Percentiles rank a stretch among this genome's conserved stretches.
Conservation (phyloP, 2,888 invertebrate genomes). For the Drosophila villosipedis region DNA sequence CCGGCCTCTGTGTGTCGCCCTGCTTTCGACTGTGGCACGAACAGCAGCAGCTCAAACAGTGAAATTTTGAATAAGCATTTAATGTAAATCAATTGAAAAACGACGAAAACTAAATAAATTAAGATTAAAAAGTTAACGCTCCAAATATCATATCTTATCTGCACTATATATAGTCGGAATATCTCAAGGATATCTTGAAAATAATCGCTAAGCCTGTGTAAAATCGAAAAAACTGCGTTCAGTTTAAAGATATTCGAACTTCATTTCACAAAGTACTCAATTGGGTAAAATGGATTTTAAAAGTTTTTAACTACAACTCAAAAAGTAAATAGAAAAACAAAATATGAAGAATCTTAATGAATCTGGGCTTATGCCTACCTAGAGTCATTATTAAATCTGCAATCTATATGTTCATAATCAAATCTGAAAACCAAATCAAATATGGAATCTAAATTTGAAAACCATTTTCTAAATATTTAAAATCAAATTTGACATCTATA, state of each 20-base stretch:
- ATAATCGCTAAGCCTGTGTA: neutral
- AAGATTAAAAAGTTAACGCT: neutral
- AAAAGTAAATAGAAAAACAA: neutral
- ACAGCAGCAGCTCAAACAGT: constrained; percentile 34
- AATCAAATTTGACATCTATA: neutral
- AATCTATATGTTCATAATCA: neutral
- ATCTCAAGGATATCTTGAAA: neutral
- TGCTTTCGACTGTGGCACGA: constrained; percentile 74
- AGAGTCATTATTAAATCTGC: neutral
- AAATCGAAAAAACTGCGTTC: neutral
- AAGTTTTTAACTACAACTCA: neutral
- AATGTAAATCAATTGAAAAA: constrained; percentile 3
- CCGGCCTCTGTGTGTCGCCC: constrained; percentile 68
- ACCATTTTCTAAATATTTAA: neutral
- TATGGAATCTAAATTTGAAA: neutral
- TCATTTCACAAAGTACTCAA: neutral
- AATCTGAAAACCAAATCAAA: neutral
- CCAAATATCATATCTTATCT: neutral
- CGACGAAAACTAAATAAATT: neutral
- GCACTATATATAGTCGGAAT: neutral
- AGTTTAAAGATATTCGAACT: neutral
- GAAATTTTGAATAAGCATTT: constrained; percentile 3
- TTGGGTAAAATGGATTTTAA: neutral
- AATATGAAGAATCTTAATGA: neutral
- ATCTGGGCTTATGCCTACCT: neutral